These are phyloP conservation scores for Bos indicus DNA, from an alignment of 2,113 vertebrate species.

Conservation along the genomic window DNA sequence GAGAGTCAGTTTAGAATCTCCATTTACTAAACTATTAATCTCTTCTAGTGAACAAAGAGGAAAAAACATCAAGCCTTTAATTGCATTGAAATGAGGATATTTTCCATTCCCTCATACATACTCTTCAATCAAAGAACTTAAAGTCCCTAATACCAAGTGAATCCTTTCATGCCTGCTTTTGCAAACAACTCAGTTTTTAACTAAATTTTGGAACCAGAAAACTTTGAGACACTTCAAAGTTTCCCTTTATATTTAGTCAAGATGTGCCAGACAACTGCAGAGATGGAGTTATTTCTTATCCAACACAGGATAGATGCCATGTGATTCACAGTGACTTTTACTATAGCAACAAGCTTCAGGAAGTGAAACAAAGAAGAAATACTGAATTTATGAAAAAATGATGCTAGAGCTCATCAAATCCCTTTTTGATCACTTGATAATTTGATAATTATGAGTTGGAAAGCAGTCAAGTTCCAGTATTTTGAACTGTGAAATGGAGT, in stretches of 20 bases:
- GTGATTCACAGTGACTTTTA: neutral
- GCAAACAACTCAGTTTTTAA: neutral
- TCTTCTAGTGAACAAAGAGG: constrained; percentile 8
- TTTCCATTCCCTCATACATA: neutral
- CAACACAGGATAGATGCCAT: neutral
- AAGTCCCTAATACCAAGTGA: neutral
- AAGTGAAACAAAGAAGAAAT: neutral
- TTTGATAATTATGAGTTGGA: neutral
- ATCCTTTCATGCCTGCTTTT: neutral
- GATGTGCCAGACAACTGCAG: constrained; percentile 28
- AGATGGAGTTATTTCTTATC: constrained; percentile 8
- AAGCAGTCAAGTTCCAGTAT: neutral
- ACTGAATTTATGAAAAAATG: neutral
- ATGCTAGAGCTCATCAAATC: neutral
- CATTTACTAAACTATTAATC: constrained; percentile 34
- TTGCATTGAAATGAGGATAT: constrained; percentile 11
- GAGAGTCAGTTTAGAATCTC: neutral
- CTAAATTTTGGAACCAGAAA: constrained; percentile 20
- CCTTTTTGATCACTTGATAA: neutral
- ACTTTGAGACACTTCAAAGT: constrained; percentile 10
- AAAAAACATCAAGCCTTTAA: constrained; percentile 20
- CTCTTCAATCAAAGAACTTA: neutral
- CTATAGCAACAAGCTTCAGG: neutral
- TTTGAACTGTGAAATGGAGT: constrained; percentile 2
- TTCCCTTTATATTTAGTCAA: constrained; percentile 5